Percentiles rank a stretch among this genome's conserved stretches.
These are phyloP conservation scores for Ips nitidus DNA, from an alignment of 1,140 invertebrate genomes.

Conservation along the genomic window DNA sequence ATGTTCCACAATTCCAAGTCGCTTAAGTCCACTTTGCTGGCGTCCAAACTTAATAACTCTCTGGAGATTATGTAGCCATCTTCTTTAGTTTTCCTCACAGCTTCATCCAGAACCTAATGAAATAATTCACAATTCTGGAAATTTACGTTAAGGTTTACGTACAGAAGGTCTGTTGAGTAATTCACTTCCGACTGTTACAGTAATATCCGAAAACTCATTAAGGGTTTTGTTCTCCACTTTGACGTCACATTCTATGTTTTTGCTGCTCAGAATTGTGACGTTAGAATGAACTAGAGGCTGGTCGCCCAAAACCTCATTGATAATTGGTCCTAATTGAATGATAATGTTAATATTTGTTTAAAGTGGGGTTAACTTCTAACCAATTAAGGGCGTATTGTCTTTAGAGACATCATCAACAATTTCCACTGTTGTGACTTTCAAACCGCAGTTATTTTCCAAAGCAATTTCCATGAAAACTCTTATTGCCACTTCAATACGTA, in stretches of 20 bases:
- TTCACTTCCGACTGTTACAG: conserved; percentile 59
- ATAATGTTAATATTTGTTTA: not conserved
- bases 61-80: conserved; percentile 57
- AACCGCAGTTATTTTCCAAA: conserved; percentile 71
- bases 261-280: conserved; percentile 54
- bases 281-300: conserved; percentile 63
- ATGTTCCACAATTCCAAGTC: conserved; percentile 52
- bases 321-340: conserved; percentile 53
- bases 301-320: conserved; percentile 61
- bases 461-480: conserved; percentile 68
- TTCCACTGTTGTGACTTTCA: conserved; percentile 76
- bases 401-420: conserved; percentile 40
- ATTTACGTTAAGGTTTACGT: conserved; percentile 9
- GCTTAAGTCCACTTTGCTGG: conserved; percentile 31
- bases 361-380: not conserved
- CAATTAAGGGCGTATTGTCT: not conserved
- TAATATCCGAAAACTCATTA: conserved; percentile 57
- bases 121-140: not conserved
- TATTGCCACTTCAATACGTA: conserved; percentile 50
- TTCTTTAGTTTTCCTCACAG: conserved; percentile 50
- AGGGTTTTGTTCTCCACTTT: conserved; percentile 65
- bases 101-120: conserved; percentile 52
- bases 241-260: conserved; percentile 58
- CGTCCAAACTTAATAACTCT: conserved; percentile 49
- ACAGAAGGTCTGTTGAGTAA: conserved; percentile 44